phyloP scores from a whole-genome alignment of 23 tunicate species.

The Halocynthia roretzi region DNA sequence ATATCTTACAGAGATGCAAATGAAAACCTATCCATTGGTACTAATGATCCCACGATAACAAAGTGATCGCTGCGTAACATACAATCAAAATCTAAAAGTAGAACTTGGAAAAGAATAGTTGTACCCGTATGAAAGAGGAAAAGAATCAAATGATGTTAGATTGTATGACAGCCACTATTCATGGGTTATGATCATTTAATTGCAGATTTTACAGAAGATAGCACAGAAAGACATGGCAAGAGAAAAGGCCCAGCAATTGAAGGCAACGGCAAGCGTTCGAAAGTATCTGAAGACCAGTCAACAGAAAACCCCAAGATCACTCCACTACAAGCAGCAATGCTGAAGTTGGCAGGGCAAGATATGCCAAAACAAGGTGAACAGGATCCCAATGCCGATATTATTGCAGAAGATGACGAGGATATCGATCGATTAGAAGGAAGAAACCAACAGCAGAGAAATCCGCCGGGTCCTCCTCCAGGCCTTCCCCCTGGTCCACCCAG shows the following conservation, averaged over 20 bases:
- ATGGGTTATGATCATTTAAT: background rate
- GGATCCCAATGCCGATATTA: conserved; percentile 26
- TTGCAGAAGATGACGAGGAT: conserved; percentile 17
- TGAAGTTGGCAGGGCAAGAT: conserved; percentile 81
- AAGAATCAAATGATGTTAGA: background rate
- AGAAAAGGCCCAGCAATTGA: background rate
- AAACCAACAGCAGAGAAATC: conserved; percentile 28
- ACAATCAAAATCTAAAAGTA: too few relatives aligned
- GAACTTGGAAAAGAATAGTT: background rate
- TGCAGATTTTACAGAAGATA: background rate
- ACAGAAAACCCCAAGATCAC: conserved; percentile 38
- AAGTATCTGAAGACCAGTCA: background rate
- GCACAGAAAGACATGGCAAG: background rate
- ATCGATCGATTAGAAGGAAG: background rate
- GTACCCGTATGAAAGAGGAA: background rate
- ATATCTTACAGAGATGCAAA: too few relatives aligned
- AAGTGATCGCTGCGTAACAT: too few relatives aligned
- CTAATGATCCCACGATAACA: too few relatives aligned
- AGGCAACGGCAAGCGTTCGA: background rate
- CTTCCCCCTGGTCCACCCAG: conserved; percentile 92
- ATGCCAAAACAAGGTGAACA: conserved; percentile 29
- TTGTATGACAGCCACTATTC: background rate
- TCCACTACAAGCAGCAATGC: conserved; percentile 92
- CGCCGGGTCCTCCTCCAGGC: conserved; percentile 98
- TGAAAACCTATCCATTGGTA: too few relatives aligned